A percentile compares a stretch with the other conserved stretches of the same genome.
phyloP scores from a whole-genome alignment of 2,888 invertebrate species.

The Elaeidobius kamerunicus region DNA sequence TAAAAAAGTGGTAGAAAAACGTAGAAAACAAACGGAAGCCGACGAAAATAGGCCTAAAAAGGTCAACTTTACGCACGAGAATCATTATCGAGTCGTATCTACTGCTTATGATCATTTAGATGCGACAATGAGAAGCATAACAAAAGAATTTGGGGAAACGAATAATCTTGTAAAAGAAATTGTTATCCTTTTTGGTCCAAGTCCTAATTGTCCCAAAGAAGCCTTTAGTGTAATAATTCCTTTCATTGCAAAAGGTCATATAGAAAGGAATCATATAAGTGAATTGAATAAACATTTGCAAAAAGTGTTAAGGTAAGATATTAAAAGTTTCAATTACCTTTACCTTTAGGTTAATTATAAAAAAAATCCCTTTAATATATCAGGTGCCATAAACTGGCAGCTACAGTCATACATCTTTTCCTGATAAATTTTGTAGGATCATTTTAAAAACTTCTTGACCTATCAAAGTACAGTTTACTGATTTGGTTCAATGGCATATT shows the following conservation, averaged over 20 bases:
- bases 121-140: constrained; percentile 40
- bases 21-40: constrained; percentile 31
- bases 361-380: background rate
- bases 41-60: constrained; percentile 2
- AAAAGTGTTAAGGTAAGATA: constrained; percentile 42
- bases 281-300: constrained; percentile 39
- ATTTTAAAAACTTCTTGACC: no score
- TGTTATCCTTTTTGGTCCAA: constrained; percentile 42
- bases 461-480: no score
- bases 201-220: constrained; percentile 41
- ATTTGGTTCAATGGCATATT: no score
- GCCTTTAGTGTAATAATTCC: constrained; percentile 39
- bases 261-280: constrained; percentile 42
- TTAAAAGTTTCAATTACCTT: background rate
- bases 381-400: no score
- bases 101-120: constrained; percentile 42
- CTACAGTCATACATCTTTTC: no score
- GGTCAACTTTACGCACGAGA: constrained; percentile 38
- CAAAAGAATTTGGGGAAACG: constrained; percentile 36
- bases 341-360: background rate
- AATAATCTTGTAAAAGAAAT: constrained; percentile 39
- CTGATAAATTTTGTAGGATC: no score
- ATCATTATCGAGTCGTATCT: constrained; percentile 41
- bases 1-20: constrained; percentile 40
- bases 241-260: constrained; percentile 37